Conservation (phyloP, 2,113 vertebrate species). For the Sprattus sprattus region DNA sequence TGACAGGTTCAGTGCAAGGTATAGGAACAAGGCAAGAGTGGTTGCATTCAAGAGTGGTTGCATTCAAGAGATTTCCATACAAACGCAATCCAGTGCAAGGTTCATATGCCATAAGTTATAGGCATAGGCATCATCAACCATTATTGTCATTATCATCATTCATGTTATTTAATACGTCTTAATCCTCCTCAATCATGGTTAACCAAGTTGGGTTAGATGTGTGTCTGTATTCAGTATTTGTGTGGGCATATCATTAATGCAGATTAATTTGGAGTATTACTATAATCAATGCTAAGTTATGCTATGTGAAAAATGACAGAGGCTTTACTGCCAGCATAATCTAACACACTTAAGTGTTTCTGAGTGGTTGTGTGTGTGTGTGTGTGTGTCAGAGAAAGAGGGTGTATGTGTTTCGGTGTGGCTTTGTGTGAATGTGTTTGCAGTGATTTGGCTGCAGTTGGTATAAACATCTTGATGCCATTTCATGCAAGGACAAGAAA, state of each 20-base stretch:
- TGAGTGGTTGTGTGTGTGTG: not conserved
- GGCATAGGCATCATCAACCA: not conserved
- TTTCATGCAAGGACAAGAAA: not conserved
- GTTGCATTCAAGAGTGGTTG: not conserved
- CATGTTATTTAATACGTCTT: not conserved
- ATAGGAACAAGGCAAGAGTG: not conserved
- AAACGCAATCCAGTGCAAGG: not conserved
- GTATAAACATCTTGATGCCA: not conserved
- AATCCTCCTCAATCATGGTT: not conserved
- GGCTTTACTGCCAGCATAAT: slow-evolving; percentile 4
- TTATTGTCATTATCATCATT: not conserved
- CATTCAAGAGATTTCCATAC: slow-evolving; percentile 4
- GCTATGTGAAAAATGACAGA: not conserved
- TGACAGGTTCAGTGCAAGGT: not conserved
- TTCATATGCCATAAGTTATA: not conserved
- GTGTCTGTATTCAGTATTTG: not conserved
- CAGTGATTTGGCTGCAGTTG: not conserved
- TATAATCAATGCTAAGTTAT: not conserved
- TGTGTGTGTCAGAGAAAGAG: not conserved
- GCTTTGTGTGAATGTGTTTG: not conserved
- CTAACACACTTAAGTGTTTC: not conserved
- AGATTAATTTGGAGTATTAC: not conserved
- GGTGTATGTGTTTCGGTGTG: not conserved
- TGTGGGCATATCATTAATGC: not conserved
- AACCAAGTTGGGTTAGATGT: not conserved